Base-by-base conservation (phyloP, 2,888 invertebrate species). In the Epinotia ramella region DNA sequence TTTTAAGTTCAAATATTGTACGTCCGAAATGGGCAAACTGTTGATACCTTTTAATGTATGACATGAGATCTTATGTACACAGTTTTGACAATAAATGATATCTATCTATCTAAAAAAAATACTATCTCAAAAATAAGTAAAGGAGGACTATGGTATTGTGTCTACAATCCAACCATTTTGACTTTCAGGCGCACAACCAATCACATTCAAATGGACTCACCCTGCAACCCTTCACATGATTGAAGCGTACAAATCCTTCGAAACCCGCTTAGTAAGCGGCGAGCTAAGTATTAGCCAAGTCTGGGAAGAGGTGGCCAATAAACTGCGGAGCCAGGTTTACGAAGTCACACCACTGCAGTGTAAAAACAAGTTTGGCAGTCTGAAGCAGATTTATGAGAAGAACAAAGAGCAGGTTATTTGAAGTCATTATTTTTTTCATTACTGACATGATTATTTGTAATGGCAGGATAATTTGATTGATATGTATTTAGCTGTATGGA, bases 331-430 rank as follows among this genome's bases (percentile, higher is more conserved):
- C n/a, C 18, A 67, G 18, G 60, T 53, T 6, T 18, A 40, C 24
- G 13, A 67, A 0, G 49, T 67, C n/a, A 67, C 60, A 13, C 53
- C 60, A 2, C 24, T 40, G 28, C 73, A 67, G 3, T 73, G 73
- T 53, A 73, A 67, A 18, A 73, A 73, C 9, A 73, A 73, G 60
- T 73, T 73, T 67, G 40, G 53, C 0, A 62, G 49, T 60, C 49
- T 67, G 33, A 66, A 73, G 44, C 73, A 73, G 66, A 73, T 73
- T 60, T 66, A 73, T 20, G 67, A 73, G 1, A 73, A 66, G 20
- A 66, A 16, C 11, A 66, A 73, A 18, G 73, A 66, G 24, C 49
- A 49, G 49, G 49, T 49, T 16, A 49, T 5, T 49, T 40, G 7
- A 9, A 40, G 40, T 7, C 40, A 40, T 40, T 40, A 9, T 40